A percentile compares a stretch with the other conserved stretches of the same genome.
Evolutionary conservation across 2,888 invertebrate genomes (phyloP).

Genomic region (Nomada ferruginata): DNA sequence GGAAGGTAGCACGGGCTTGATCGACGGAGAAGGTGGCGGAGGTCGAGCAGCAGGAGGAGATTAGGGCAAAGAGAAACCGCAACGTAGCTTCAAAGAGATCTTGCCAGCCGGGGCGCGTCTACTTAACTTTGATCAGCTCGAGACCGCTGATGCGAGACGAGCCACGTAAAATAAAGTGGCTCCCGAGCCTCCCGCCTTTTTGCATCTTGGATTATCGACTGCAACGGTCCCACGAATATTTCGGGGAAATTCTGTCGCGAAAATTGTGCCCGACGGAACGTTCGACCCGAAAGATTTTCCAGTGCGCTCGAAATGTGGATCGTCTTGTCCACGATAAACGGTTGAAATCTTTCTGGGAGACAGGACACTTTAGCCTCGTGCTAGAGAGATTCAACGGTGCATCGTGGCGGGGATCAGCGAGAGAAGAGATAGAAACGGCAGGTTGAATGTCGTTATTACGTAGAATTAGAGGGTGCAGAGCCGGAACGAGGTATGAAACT

Average conservation of each 20-base stretch:
- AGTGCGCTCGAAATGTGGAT: no score
- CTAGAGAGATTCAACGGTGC: conserved; percentile 68
- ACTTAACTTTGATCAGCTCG: conserved; percentile 84
- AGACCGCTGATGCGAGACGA: conserved; percentile 81
- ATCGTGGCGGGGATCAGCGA: conserved; percentile 55
- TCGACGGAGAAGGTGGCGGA: conserved; percentile 84
- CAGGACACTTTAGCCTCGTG: conserved; percentile 68
- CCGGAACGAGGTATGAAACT: conserved; percentile 84
- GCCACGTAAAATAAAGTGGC: conserved; percentile 72
- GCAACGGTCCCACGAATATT: background rate
- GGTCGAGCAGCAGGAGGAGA: conserved; percentile 64
- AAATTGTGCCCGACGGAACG: background rate
- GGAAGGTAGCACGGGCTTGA: conserved; percentile 85
- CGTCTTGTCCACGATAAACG: background rate
- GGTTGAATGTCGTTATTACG: conserved; percentile 84
- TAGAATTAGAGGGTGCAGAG: conserved; percentile 84
- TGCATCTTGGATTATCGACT: conserved; percentile 68
- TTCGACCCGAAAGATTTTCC: no score
- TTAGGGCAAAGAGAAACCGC: conserved; percentile 81
- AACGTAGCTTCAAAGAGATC: conserved; percentile 79
- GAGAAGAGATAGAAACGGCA: conserved; percentile 76
- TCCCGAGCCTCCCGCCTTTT: conserved; percentile 69
- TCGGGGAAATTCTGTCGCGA: background rate
- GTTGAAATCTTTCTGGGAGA: background rate
- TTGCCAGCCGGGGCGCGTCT: conserved; percentile 76